Evolutionary conservation across 2,113 vertebrate genomes (phyloP).

Genomic region (Stegostoma tigrinum): DNA sequence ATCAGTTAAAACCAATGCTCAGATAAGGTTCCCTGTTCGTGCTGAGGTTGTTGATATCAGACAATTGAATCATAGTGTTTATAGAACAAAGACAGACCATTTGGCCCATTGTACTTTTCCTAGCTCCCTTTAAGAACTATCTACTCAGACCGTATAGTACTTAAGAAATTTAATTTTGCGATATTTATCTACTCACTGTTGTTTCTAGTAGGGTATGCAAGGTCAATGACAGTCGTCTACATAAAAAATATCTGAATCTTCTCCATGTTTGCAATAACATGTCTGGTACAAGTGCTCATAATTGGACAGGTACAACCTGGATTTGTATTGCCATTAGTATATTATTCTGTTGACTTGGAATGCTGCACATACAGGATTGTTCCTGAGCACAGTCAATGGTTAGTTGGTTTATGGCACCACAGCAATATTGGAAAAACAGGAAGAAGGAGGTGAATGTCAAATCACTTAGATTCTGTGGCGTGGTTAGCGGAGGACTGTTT

Average conservation of each 20-base stretch:
- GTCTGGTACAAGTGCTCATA: not conserved
- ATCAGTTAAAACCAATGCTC: not conserved
- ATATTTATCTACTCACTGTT: not conserved
- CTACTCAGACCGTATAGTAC: not conserved
- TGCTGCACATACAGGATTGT: not conserved
- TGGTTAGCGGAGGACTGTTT: not conserved
- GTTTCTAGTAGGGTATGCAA: not conserved
- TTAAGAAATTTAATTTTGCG: not conserved
- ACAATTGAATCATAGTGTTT: not conserved
- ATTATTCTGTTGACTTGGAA: not conserved
- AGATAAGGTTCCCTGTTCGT: not conserved
- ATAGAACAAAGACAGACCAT: not conserved
- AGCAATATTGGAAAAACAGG: not conserved
- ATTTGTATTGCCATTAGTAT: not conserved
- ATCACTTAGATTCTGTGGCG: not conserved
- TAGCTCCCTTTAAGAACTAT: not conserved
- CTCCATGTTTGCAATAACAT: not conserved
- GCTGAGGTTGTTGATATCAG: not conserved
- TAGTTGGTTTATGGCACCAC: not conserved
- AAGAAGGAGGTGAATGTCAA: not conserved
- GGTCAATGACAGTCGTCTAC: not conserved
- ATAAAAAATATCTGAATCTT: not conserved
- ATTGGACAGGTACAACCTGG: not conserved
- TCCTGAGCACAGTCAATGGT: not conserved
- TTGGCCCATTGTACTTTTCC: not conserved